Percentiles rank a stretch among this genome's conserved stretches.
phyloP scores from a whole-genome alignment of 2,113 vertebrate species.

The Nibea albiflora region DNA sequence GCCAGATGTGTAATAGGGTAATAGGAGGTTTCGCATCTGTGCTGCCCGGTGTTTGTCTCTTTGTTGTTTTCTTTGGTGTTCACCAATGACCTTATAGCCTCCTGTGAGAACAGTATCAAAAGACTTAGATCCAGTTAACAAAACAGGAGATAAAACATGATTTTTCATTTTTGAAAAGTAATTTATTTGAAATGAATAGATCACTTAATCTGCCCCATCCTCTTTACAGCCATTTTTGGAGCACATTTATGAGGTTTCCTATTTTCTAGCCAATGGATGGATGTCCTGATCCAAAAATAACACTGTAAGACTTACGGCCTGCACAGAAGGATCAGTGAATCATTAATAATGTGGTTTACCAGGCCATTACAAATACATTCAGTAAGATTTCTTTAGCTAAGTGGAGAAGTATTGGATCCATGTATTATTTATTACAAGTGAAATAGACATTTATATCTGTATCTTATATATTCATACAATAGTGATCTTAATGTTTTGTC shows the following conservation, averaged over 20 bases:
- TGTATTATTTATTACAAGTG: neutral
- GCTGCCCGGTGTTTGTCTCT: slow-evolving; percentile 3
- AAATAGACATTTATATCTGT: neutral
- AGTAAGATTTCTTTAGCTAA: slow-evolving; percentile 1
- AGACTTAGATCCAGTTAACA: slow-evolving; percentile 64
- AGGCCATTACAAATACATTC: slow-evolving; percentile 12
- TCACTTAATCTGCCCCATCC: slow-evolving; percentile 66
- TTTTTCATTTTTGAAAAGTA: slow-evolving; percentile 68
- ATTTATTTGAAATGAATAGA: slow-evolving; percentile 72
- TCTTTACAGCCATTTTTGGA: slow-evolving; percentile 59
- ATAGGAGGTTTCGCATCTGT: neutral
- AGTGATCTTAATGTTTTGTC: neutral
- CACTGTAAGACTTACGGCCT: slow-evolving; percentile 1
- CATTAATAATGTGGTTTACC: slow-evolving; percentile 17
- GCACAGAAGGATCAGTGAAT: slow-evolving; percentile 7
- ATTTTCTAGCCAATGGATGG: slow-evolving; percentile 40
- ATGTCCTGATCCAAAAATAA: slow-evolving; percentile 45
- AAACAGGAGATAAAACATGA: slow-evolving; percentile 64
- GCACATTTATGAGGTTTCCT: slow-evolving; percentile 41
- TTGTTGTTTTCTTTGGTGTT: slow-evolving; percentile 13
- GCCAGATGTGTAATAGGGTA: slow-evolving; percentile 4
- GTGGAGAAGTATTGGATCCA: neutral
- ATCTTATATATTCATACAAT: neutral
- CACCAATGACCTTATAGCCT: slow-evolving; percentile 17
- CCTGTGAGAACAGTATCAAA: slow-evolving; percentile 52